Conservation (phyloP, 2,797 vertebrate genomes). For the Mallotus villosus region DNA sequence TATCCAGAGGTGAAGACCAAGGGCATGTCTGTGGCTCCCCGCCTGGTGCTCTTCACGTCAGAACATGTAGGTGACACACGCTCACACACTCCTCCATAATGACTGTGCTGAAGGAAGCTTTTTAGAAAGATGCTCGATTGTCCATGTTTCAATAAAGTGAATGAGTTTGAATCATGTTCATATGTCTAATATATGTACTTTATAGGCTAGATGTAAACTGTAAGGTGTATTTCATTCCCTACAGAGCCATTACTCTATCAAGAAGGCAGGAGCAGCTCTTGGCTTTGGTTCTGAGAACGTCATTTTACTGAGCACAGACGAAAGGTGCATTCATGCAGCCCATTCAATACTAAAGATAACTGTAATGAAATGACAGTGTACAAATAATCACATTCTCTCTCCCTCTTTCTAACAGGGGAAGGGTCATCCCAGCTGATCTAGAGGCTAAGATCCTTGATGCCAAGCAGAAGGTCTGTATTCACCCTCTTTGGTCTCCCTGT, state of each 20-base stretch:
- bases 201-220: constrained; percentile 9
- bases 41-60: constrained; percentile 94
- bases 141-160: not conserved
- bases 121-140: not conserved
- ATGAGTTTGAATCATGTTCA: not conserved
- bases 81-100: constrained; percentile 3
- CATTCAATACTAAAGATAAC: too few relatives aligned
- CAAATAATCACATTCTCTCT: constrained; percentile 8
- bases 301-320: constrained; percentile 92
- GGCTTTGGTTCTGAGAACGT: constrained; percentile 97
- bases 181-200: constrained; percentile 22
- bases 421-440: constrained; percentile 95
- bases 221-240: constrained; percentile 17
- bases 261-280: constrained; percentile 94
- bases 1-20: constrained; percentile 98
- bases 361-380: not conserved
- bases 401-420: constrained; percentile 79
- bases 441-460: constrained; percentile 93
- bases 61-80: constrained; percentile 83
- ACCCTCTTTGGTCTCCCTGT: not conserved
- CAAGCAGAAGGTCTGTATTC: constrained; percentile 88
- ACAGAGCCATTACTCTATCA: constrained; percentile 98
- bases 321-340: constrained; percentile 78
- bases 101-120: constrained; percentile 29
- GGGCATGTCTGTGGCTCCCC: constrained; percentile 96